A percentile compares a stretch with the other conserved stretches of the same genome.
Evolutionary conservation across 1,140 invertebrate genomes (phyloP).

Genomic region (Teleogryllus occipitalis): DNA sequence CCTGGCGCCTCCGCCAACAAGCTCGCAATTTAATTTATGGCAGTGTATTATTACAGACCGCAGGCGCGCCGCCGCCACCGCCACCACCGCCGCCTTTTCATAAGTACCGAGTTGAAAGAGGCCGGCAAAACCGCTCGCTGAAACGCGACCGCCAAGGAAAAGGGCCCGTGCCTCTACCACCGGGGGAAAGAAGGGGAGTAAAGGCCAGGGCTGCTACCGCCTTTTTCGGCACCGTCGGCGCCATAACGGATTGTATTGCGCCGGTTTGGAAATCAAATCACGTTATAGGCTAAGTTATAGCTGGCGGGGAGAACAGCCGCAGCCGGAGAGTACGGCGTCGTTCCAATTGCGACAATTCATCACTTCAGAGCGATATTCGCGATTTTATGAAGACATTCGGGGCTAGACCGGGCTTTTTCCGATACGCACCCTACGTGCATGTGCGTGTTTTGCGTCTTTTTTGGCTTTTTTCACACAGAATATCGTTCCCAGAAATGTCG

Average conservation of each 20-base stretch:
- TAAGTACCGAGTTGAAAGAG: not conserved
- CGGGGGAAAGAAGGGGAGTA: not conserved
- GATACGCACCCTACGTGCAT: too few species aligned
- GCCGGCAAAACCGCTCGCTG: not conserved
- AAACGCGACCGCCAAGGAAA: not conserved
- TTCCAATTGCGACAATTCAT: not conserved
- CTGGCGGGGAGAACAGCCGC: not conserved
- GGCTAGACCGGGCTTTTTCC: too few species aligned
- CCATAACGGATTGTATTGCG: constrained; percentile 3
- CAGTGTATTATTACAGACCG: constrained; percentile 1
- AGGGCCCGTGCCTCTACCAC: not conserved
- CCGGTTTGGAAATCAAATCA: not conserved
- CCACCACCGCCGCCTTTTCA: not conserved
- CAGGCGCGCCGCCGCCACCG: not conserved
- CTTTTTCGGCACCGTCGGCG: not conserved
- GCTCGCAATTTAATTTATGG: constrained; percentile 4
- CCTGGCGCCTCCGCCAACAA: not conserved
- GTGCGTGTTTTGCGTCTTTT: too few species aligned
- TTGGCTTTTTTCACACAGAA: too few species aligned
- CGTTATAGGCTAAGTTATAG: not conserved
- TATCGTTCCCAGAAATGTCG: too few species aligned
- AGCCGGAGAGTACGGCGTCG: not conserved
- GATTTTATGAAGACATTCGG: not conserved
- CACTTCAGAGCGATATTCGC: not conserved
- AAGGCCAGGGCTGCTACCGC: too few species aligned